These are phyloP conservation scores for Monopis laevigella DNA, from an alignment of 2,888 invertebrate genomes.

Conservation along the genomic window DNA sequence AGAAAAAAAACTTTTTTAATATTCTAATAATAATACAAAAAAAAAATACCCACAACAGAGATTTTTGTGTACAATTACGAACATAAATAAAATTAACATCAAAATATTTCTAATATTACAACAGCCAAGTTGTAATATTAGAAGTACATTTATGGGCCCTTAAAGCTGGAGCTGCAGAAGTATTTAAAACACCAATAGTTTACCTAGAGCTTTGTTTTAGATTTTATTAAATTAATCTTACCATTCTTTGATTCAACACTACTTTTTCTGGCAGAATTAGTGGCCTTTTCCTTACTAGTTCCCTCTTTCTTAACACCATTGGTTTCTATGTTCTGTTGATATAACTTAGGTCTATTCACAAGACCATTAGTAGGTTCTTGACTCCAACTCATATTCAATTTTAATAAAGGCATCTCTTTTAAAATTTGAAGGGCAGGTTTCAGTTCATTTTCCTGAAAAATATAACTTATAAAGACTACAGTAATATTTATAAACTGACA, in stretches of 20 bases:
- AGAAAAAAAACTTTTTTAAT: too few species aligned
- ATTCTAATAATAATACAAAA: too few species aligned
- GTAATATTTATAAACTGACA: too few species aligned
- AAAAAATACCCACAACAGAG: too few species aligned
- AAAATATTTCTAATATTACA: too few species aligned
- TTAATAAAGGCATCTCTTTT: conserved; percentile 82
- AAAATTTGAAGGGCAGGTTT: conserved; percentile 76
- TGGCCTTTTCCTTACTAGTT: conserved; percentile 37
- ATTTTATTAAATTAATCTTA: conserved; percentile 21
- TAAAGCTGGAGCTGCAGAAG: too few species aligned
- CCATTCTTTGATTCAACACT: conserved; percentile 34
- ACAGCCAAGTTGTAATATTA: too few species aligned
- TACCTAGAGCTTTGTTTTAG: background rate
- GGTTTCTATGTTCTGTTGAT: conserved; percentile 42
- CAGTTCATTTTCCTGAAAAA: conserved; percentile 46
- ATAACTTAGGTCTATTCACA: conserved; percentile 73
- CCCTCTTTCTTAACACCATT: conserved; percentile 46
- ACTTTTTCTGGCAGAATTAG: conserved; percentile 30
- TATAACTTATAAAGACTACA: too few species aligned
- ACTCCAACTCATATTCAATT: conserved; percentile 87
- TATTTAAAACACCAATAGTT: too few species aligned
- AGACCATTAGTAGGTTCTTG: conserved; percentile 73
- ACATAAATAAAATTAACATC: too few species aligned
- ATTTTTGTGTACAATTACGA: too few species aligned
- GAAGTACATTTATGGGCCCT: too few species aligned